These are phyloP conservation scores for Coenobita brevimanus DNA, from an alignment of 1,140 invertebrate species.

Conservation along the genomic window DNA sequence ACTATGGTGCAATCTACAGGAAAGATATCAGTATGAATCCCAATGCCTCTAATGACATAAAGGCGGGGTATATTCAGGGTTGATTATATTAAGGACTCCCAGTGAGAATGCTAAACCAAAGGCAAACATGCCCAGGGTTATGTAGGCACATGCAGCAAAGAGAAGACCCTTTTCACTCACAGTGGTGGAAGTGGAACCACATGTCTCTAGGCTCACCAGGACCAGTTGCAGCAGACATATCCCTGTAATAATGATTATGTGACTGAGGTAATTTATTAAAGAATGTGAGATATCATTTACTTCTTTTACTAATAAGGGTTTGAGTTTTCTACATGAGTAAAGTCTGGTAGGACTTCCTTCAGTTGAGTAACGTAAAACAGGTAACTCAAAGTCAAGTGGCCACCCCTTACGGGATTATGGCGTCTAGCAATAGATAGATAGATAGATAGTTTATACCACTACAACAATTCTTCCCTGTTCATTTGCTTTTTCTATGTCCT, in stretches of 20 bases:
- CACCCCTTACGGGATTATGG: too few relatives aligned
- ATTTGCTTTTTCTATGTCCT: too few relatives aligned
- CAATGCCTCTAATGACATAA: too few relatives aligned
- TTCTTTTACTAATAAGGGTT: not conserved
- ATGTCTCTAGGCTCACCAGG: slow-evolving; percentile 6
- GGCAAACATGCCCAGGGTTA: slow-evolving; percentile 58
- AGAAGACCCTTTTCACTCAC: not conserved
- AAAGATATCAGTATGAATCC: too few relatives aligned
- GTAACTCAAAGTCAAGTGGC: too few relatives aligned
- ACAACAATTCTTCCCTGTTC: too few relatives aligned
- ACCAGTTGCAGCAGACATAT: slow-evolving; percentile 39
- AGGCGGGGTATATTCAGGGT: slow-evolving; percentile 31
- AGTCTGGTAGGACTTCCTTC: too few relatives aligned
- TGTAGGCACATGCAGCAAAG: slow-evolving; percentile 25
- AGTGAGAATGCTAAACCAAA: slow-evolving; percentile 63
- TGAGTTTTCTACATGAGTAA: too few relatives aligned
- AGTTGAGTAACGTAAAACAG: too few relatives aligned
- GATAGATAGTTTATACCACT: too few relatives aligned
- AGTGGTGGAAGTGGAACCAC: not conserved
- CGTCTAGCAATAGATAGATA: too few relatives aligned
- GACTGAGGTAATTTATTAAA: not conserved
- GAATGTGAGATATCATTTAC: not conserved
- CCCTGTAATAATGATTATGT: slow-evolving; percentile 18
- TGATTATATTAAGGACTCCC: slow-evolving; percentile 47
- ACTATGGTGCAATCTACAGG: too few relatives aligned